Evolutionary conservation across 2,888 invertebrate genomes (phyloP).

Genomic region (Orthosia gracilis): DNA sequence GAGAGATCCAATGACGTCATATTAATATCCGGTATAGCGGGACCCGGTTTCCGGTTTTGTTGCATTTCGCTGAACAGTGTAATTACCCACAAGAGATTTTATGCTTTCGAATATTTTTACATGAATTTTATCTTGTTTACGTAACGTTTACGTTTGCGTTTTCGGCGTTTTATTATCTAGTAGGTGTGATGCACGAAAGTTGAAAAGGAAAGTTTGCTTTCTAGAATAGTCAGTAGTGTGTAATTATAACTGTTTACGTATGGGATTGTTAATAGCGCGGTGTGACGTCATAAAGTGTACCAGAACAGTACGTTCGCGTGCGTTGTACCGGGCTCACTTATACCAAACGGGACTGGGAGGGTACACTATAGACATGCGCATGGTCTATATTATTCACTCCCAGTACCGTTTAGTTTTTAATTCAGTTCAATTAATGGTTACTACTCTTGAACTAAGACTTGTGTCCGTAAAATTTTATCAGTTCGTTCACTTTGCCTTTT

Average conservation of each 20-base stretch:
- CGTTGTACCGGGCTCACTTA: neutral
- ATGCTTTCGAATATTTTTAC: constrained; percentile 61
- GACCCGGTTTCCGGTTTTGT: constrained; percentile 76
- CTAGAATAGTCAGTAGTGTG: constrained; percentile 46
- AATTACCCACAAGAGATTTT: constrained; percentile 58
- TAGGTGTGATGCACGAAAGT: constrained; percentile 54
- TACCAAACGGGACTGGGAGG: constrained; percentile 25
- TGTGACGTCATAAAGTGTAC: constrained; percentile 35
- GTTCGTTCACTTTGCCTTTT: neutral
- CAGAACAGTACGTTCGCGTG: constrained; percentile 40
- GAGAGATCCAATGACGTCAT: constrained; percentile 82
- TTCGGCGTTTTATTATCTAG: constrained; percentile 59
- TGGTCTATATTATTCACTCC: no score
- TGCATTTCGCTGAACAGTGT: constrained; percentile 69
- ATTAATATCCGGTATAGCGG: constrained; percentile 80
- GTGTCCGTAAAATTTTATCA: constrained; percentile 19
- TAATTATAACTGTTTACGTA: constrained; percentile 50
- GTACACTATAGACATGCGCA: constrained; percentile 5
- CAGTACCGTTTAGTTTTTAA: no score
- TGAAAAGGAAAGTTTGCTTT: constrained; percentile 66
- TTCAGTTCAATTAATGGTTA: neutral
- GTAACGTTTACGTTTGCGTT: constrained; percentile 58
- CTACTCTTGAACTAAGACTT: constrained; percentile 9
- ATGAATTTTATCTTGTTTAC: constrained; percentile 55
- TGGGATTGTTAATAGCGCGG: constrained; percentile 29